Evolutionary conservation across 2,888 invertebrate genomes (phyloP), one percentile per base, ranked within the genome.

Genomic region (Lomographa bimaculata): DNA sequence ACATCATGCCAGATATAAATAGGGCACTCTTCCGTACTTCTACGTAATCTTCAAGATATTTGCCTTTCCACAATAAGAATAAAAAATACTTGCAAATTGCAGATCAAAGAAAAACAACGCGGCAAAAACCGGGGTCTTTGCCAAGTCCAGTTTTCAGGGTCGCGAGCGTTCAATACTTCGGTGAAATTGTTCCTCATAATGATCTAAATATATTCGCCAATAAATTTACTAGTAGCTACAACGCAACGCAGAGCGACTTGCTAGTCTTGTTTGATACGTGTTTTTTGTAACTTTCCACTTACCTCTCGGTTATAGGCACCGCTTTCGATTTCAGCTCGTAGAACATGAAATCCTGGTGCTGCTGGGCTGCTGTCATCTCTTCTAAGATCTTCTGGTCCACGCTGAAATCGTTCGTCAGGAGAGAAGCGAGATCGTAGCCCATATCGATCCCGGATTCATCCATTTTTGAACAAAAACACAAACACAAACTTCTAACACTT

Each of bases 361-460:
- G 83, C 61, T 90, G 85, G n/a, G 90, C 83, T 10, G 90, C 74
- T 24, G 90, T 84, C 77, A 91, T 89, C 67, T 91, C 91, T 53
- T 90, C 89, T 57, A 91, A 80, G 51, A 85, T 85, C 73, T 79
- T 89, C 64, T 85, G 85, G 61, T 90, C 90, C 57, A 79, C 74
- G 62, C 79, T 89, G 58, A 83, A 86, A 72, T 90, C 90, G 64
- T 90, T 90, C 51, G 87, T 81, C 51, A 91, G 81, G 55, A 91
- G 83, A 50, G 91, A 90, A 45, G 90, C 90, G 63, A 92, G 87
- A 83, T 92, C 92, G 65, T 91, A 92, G 47, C 90, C 92, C 90
- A 92, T 90, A 64, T 92, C 92, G 58, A 92, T 91, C 54, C 92
- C 92, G 60, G 92, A 92, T 74, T 92, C 92, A 77, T 92, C 91